Base-by-base conservation (phyloP, 1,140 invertebrate genomes). In the Conus ventricosus region DNA sequence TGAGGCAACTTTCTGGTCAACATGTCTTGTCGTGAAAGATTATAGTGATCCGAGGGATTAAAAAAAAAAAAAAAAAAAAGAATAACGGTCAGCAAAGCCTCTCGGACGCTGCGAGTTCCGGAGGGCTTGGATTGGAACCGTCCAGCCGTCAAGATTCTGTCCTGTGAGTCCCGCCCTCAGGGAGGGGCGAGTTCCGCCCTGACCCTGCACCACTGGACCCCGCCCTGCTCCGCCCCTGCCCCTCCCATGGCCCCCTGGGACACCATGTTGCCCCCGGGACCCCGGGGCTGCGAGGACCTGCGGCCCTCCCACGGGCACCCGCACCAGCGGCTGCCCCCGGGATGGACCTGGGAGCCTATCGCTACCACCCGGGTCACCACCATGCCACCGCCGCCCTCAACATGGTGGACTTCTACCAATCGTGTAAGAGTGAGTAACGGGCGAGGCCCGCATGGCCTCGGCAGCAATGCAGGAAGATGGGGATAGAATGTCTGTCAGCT, bases 341-440 rank as follows among this genome's bases (percentile, higher is more conserved):
- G 23, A 88, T 89, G 80, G 87, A 89, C n/a, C 92, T 92, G 89
- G 90, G 92, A 88, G 87, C 91, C 86, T 92, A 91, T 80, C 90
- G 91, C 54, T 92, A 90, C 89, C 92, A 92, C 81, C 89, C 89
- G 75, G 89, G 85, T 54, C 83, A 80, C 51, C 51, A 55, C 25
- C 81, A 63, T 54, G 63, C 75, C 25, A 88, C 60, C 7, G 83
- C 90, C 57, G 89, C 91, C 88, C 55, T 90, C 67, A 90, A 90
- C 88, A 91, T 93, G 91, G 90, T 93, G 91, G 93, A 93, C 83
- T 93, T 92, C 88, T 93, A 93, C 88, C 92, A 93, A 91, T 93
- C 93, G 87, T 93, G 93, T 91, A 93, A 93, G 91, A 93, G 93
- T 93, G 92, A 93, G 93, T 93, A 88, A n/a, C 53, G 25, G 13